Base-by-base conservation (phyloP, 2,888 invertebrate genomes). In the Dynastes hyllus region DNA sequence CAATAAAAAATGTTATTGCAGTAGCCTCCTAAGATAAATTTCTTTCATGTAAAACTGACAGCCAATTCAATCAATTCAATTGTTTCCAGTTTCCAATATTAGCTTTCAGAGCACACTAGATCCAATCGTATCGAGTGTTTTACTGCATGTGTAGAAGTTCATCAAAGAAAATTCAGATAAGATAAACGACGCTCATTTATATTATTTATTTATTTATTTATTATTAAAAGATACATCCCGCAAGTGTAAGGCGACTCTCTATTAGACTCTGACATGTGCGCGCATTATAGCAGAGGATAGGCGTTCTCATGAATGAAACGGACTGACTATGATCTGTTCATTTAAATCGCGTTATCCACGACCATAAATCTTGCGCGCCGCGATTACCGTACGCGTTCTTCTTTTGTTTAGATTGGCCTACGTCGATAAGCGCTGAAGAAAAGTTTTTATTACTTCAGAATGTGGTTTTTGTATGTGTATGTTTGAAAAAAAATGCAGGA, bases 341-440 rank as follows among this genome's bases (percentile, higher is more conserved):
- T 69, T 69, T 69, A 69, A 51, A 69, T 29, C 69, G 69, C 53
- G 69, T 69, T 69, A 69, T 69, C 69, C 69, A 27, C 22, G 51
- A 27, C 69, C 51, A 69, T 69, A 69, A 69, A 69, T 69, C 69
- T 51, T 32, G 9, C 29, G 29, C 29, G 63, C 29, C 27, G 22
- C 45, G 45, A 45, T 22, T 58, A 9, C 4, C 27, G 22, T 69
- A 69, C 69, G 29, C 67, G 51, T 27, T 73, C 73, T 51, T 73
- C 73, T 73, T 73, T 73, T 73, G 73, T 73, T 73, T 73, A 73
- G 73, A 73, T 73, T 73, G 73, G 40, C 40, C 40, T 73, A 37
- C 40, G 73, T 1, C 58, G 73, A 73, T 73, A 73, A 70, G 40
- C 16, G 55, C 29, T 13, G 45, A 45, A 50, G 51, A 69, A n/a